Evolutionary conservation across 2,888 invertebrate genomes (phyloP).

Genomic region (Trachelus troglodyta): DNA sequence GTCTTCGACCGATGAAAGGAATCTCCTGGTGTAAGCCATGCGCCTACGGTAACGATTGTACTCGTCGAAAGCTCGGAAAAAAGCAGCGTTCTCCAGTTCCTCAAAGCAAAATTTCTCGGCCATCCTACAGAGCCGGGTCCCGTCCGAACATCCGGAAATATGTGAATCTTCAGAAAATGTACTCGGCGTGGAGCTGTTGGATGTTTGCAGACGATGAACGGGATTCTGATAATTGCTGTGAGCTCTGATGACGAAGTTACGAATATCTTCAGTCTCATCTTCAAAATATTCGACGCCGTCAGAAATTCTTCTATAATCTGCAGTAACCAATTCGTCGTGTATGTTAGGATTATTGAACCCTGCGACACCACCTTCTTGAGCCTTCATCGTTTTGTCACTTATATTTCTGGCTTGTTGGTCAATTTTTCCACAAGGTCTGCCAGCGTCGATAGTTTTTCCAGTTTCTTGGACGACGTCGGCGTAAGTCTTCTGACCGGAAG

Average conservation of each 20-base stretch:
- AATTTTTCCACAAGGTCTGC: not conserved
- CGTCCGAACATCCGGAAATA: not conserved
- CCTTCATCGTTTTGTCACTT: not conserved
- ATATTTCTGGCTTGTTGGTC: no score
- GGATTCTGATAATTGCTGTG: not conserved
- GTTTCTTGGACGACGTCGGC: conserved; percentile 26
- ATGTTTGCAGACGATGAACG: not conserved
- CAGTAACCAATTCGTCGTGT: not conserved
- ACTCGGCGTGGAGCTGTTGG: not conserved
- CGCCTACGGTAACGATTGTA: conserved; percentile 18
- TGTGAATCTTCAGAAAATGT: not conserved
- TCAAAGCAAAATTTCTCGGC: conserved; percentile 28
- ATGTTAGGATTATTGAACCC: not conserved
- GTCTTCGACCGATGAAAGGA: not conserved
- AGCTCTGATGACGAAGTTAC: not conserved
- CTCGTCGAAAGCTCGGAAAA: conserved; percentile 23
- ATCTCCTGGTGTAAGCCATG: conserved; percentile 22
- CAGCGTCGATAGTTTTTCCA: not conserved
- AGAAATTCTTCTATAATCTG: not conserved
- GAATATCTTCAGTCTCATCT: not conserved
- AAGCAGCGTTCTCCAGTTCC: conserved; percentile 17
- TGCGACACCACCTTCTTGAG: not conserved
- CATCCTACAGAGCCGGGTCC: conserved; percentile 20
- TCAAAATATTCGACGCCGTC: not conserved
- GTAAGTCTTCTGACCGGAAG: conserved; percentile 16